Evolutionary conservation across 1,140 invertebrate species (phyloP).

Genomic region (Adelges cooleyi): DNA sequence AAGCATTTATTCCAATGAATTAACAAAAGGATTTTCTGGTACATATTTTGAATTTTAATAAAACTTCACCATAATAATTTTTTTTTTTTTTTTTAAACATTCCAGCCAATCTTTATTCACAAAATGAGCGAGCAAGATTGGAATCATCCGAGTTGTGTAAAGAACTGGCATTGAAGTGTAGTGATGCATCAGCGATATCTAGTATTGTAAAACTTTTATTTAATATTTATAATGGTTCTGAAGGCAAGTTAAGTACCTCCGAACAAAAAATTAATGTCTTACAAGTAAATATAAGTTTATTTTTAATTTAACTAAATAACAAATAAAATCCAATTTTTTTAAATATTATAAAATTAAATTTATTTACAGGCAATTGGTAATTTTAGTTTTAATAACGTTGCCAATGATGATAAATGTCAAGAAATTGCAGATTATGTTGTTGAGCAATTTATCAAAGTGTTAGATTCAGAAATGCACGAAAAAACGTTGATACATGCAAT

Average conservation of each 20-base stretch:
- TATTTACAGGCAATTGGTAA: conserved; percentile 59
- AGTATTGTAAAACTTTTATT: conserved; percentile 62
- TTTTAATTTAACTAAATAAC: background rate
- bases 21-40: conserved; percentile 72
- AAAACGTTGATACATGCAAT: conserved; percentile 72
- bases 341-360: conserved; percentile 27
- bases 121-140: conserved; percentile 61
- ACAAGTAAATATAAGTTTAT: conserved; percentile 43
- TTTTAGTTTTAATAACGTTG: conserved; percentile 60
- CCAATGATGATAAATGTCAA: conserved; percentile 43
- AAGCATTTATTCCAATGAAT: conserved; percentile 62
- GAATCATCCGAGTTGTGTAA: conserved; percentile 58
- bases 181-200: conserved; percentile 52
- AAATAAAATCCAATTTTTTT: background rate
- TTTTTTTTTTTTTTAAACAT: conserved; percentile 22
- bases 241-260: conserved; percentile 80
- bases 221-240: conserved; percentile 73
- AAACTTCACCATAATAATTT: background rate
- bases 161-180: conserved; percentile 59
- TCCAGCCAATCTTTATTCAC: conserved; percentile 63
- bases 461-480: conserved; percentile 83
- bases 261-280: conserved; percentile 82
- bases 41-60: conserved; percentile 34
- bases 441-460: conserved; percentile 60
- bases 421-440: conserved; percentile 50